Percentiles rank a stretch among this genome's conserved stretches.
phyloP scores from a whole-genome alignment of 2,888 invertebrate species.

The Stomorhina lunata region DNA sequence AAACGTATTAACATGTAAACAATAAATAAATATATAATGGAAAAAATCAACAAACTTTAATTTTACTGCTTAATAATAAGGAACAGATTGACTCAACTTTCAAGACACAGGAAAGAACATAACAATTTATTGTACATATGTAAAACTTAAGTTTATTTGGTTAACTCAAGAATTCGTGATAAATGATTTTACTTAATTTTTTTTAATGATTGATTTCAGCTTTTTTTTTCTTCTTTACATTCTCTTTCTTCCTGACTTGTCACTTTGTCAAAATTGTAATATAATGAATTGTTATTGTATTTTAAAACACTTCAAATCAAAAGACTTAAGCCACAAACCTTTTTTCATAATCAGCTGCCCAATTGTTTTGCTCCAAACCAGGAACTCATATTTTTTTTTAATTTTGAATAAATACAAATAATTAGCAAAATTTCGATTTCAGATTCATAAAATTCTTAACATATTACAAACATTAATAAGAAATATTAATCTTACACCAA shows the following conservation, averaged over 20 bases:
- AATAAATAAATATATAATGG: conserved; percentile 35
- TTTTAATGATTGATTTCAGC: conserved; percentile 48
- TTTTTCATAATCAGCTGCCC: not conserved
- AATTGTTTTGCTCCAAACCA: not conserved
- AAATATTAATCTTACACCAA: not conserved
- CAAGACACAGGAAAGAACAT: not conserved
- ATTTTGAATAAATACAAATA: not conserved
- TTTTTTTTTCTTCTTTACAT: conserved; percentile 10
- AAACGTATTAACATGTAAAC: conserved; percentile 45
- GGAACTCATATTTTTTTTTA: not conserved
- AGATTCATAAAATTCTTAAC: not conserved
- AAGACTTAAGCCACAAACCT: conserved; percentile 53
- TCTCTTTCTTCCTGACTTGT: not conserved
- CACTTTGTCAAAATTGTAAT: conserved; percentile 1
- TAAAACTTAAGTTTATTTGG: not conserved
- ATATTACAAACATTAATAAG: not conserved
- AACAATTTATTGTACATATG: no score
- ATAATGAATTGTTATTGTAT: conserved; percentile 30
- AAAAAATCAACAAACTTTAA: conserved; percentile 26
- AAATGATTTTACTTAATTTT: conserved; percentile 14
- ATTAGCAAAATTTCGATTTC: conserved; percentile 16
- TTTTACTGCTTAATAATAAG: not conserved
- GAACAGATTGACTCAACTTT: not conserved
- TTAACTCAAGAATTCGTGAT: conserved; percentile 19
- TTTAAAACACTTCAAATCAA: not conserved